Evolutionary conservation across 53 echinoderm and acorn worm genomes (phyloP), one percentile per base, ranked within the genome.

Genomic region (Temnopleurus reevesii): DNA sequence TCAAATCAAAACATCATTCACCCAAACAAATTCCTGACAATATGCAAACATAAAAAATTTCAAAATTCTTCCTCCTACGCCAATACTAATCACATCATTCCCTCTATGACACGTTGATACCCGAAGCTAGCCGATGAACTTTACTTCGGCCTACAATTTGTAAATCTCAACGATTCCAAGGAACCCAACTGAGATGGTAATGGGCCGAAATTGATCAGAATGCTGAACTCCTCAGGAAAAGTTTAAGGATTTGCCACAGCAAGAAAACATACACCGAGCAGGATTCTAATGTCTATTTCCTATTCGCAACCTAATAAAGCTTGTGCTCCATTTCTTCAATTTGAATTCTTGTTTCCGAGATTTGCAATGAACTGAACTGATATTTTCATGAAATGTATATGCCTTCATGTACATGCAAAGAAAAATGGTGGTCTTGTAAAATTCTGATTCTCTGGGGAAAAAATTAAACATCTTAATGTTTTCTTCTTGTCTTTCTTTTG

Each of bases 141-240:
- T 49, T 17, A 47, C 53, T 12, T 13, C 41, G 46, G 49, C 49
- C 79, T 28, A 79, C 79, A 79, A 47, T 79, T 79, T 79, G 79
- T 79, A 47, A 27, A 38, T 21, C 79, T 46, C 49, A 79, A 79
- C 79, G 79, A 49, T 79, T 49, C 79, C 18, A 29, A n/a, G 55
- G 55, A 35, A 27, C 36, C 83, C 83, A 33, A 55, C 83, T 55
- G 83, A 36, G 83, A 83, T 8, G 8, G 45, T 60, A 59, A 85
- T 85, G 85, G 85, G 23, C 7, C 59, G 41, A 85, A 85, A 85
- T 85, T 85, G 85, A 27, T 85, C 60, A 60, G 85, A 83, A 83
- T 83, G 83, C 24, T 55, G 57, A 31, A 15, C 79, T 79, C 79
- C 79, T 79, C 79, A 79, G 79, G 53, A 79, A 47, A 49, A 79